These are phyloP conservation scores for Argya squamiceps DNA, from an alignment of 2,797 vertebrate species.

Conservation along the genomic window DNA sequence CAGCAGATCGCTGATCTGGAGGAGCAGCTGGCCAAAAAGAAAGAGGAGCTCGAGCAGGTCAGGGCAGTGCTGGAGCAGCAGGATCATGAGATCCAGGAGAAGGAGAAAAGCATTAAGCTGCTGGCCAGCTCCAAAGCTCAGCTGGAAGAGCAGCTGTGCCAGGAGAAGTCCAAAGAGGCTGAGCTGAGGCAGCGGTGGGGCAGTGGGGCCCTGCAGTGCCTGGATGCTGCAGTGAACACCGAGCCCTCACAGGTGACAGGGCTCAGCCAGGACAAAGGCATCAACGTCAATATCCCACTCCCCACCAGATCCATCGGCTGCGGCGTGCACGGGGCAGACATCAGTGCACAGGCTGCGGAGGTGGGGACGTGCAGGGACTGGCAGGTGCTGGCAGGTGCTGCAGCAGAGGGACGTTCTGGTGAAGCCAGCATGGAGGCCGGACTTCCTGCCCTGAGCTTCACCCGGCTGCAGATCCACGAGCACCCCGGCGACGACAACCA, in stretches of 20 bases:
- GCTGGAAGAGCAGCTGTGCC: constrained; percentile 65
- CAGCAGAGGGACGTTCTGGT: background rate
- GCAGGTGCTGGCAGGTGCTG: background rate
- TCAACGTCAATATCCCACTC: constrained; percentile 63
- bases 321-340: background rate
- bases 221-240: constrained; percentile 73
- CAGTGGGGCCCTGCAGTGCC: background rate
- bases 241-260: background rate
- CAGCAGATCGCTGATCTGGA: constrained; percentile 83
- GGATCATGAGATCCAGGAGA: constrained; percentile 83
- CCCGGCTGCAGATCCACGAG: constrained; percentile 66
- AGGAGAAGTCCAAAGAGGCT: constrained; percentile 47
- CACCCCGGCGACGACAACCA: background rate
- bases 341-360: background rate
- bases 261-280: constrained; percentile 70
- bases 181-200: background rate
- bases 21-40: constrained; percentile 82
- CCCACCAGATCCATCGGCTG: constrained; percentile 34
- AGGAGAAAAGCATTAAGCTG: constrained; percentile 84
- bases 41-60: constrained; percentile 82
- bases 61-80: constrained; percentile 81
- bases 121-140: constrained; percentile 78
- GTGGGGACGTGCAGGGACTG: background rate
- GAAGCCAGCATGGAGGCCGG: background rate
- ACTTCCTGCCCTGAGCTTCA: background rate